A percentile compares a stretch with the other conserved stretches of the same genome.
phyloP scores from a whole-genome alignment of 2,888 invertebrate species.

The Iselma pallidipennis region DNA sequence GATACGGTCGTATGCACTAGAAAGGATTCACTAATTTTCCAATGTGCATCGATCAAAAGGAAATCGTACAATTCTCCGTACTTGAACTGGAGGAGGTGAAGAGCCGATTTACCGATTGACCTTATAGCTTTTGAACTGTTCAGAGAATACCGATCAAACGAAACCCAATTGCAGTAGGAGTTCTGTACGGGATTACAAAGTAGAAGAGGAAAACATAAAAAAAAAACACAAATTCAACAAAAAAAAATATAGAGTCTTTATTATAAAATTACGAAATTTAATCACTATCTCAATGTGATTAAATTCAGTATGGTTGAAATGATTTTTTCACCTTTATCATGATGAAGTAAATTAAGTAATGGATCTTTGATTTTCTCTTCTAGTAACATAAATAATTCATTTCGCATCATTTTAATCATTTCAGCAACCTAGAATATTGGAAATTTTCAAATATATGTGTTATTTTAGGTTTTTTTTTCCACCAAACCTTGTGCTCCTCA shows the following conservation, averaged over 20 bases:
- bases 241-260: slow-evolving; percentile 5
- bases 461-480: too few relatives aligned
- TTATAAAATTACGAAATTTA: not conserved
- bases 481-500: slow-evolving; percentile 70
- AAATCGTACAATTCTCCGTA: slow-evolving; percentile 16
- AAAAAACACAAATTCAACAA: not conserved
- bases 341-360: slow-evolving; percentile 71
- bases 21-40: slow-evolving; percentile 19
- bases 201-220: not conserved
- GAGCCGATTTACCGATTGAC: slow-evolving; percentile 1
- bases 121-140: not conserved
- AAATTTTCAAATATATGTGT: slow-evolving; percentile 4
- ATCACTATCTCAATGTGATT: slow-evolving; percentile 47
- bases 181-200: not conserved
- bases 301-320: slow-evolving; percentile 77
- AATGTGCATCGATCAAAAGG: slow-evolving; percentile 13
- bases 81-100: not conserved
- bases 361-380: slow-evolving; percentile 87
- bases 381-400: slow-evolving; percentile 74
- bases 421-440: slow-evolving; percentile 68
- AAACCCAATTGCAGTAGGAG: not conserved
- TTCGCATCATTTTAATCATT: slow-evolving; percentile 76
- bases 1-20: not conserved
- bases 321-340: slow-evolving; percentile 74
- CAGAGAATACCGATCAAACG: not conserved